phyloP scores from a whole-genome alignment of 2,113 vertebrate species.

The Bubo blakistoni region DNA sequence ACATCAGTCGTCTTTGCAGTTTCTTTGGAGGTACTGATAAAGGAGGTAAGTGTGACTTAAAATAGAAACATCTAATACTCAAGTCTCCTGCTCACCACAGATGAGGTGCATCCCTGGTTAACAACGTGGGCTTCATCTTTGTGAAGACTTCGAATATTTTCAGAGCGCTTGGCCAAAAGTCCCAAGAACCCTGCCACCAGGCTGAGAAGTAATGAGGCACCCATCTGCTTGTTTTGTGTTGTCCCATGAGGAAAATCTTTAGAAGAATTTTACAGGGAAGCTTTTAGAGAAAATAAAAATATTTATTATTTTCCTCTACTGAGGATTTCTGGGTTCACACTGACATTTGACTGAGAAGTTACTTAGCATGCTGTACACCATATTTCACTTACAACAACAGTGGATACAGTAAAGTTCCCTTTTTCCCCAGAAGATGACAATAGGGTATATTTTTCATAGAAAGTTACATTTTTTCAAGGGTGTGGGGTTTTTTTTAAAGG shows the following conservation, averaged over 20 bases:
- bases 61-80: neutral
- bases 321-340: slow-evolving; percentile 21
- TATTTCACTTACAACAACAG: slow-evolving; percentile 8
- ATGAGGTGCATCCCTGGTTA: neutral
- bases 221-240: neutral
- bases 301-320: slow-evolving; percentile 51
- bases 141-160: neutral
- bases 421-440: neutral
- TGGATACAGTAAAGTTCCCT: neutral
- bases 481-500: neutral
- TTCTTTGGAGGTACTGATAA: neutral
- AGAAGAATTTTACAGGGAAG: slow-evolving; percentile 56
- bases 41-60: neutral
- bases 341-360: neutral
- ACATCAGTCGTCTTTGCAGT: neutral
- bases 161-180: neutral
- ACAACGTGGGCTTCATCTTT: neutral
- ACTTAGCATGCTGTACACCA: slow-evolving; percentile 13
- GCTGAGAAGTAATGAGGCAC: neutral
- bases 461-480: neutral
- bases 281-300: slow-evolving; percentile 40
- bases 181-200: neutral
- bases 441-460: neutral
- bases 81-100: neutral
- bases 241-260: neutral